A percentile compares a stretch with the other conserved stretches of the same genome.
phyloP scores from a whole-genome alignment of 2,797 vertebrate genomes.

The Anas bahamensis region DNA sequence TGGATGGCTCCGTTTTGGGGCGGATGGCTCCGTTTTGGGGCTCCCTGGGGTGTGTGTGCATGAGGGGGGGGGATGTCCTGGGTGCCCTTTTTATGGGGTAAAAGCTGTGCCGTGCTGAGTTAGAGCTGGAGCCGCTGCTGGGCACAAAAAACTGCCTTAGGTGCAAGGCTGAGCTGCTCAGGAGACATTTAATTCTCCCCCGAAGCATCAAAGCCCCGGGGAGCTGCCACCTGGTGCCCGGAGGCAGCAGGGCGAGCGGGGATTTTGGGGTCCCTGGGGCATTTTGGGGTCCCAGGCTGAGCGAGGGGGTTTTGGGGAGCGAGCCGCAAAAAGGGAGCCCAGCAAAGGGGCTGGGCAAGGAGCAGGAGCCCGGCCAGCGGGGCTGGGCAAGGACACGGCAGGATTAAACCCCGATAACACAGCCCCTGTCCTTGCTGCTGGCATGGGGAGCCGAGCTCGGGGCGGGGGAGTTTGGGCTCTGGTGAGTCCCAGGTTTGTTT shows the following conservation, averaged over 20 bases:
- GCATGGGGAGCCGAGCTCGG: accelerated
- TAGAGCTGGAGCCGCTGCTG: constrained; percentile 12
- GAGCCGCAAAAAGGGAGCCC: too few relatives aligned
- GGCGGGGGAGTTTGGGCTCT: accelerated
- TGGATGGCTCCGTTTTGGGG: too few relatives aligned
- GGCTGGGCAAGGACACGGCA: background rate
- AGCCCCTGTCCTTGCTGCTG: background rate
- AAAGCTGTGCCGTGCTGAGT: background rate
- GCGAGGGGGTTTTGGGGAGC: too few relatives aligned
- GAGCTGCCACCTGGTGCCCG: constrained; percentile 61
- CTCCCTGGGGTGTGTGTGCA: background rate
- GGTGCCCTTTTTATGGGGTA: too few relatives aligned
- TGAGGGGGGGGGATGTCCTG: too few relatives aligned
- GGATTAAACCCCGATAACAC: accelerated
- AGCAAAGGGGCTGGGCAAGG: background rate
- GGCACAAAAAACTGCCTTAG: background rate
- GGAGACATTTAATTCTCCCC: constrained; percentile 26
- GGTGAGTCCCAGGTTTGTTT: accelerated
- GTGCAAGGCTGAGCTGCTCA: background rate
- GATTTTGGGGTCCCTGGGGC: too few relatives aligned
- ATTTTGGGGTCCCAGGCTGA: too few relatives aligned
- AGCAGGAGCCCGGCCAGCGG: accelerated
- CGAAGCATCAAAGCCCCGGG: background rate
- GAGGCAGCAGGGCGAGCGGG: background rate
- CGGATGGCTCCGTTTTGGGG: accelerated